These are phyloP conservation scores for Sprattus sprattus DNA, from an alignment of 2,113 vertebrate species.

Conservation along the genomic window DNA sequence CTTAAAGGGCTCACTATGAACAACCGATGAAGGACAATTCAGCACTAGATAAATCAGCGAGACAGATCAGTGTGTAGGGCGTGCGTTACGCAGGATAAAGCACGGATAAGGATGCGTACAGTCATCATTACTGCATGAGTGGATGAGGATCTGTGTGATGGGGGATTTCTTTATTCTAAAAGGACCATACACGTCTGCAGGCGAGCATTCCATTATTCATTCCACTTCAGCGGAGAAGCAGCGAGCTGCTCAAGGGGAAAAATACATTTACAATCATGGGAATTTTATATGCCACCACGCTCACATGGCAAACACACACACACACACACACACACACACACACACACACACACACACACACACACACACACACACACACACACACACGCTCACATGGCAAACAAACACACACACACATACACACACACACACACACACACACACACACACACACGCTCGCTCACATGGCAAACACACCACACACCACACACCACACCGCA, in stretches of 20 bases:
- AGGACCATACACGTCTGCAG: not conserved
- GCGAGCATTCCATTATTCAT: not conserved
- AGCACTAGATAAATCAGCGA: not conserved
- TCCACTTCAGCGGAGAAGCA: not conserved
- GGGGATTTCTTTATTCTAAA: conserved; percentile 6
- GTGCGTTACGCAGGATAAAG: not conserved
- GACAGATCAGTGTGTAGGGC: not conserved
- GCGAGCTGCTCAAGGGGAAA: not conserved
- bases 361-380: no score
- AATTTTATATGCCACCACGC: not conserved
- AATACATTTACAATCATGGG: not conserved
- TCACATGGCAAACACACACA: not conserved
- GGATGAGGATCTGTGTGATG: not conserved
- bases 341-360: no score
- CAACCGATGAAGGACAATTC: not conserved
- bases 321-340: no score
- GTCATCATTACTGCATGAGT: not conserved
- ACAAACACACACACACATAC: no score
- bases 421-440: no score
- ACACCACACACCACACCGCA: no score
- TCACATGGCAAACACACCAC: no score
- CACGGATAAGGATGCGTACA: not conserved
- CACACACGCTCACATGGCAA: no score
- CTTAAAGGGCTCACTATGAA: not conserved
- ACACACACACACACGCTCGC: no score